phyloP scores from a whole-genome alignment of 2,888 invertebrate genomes.

The Melanargia galathea region DNA sequence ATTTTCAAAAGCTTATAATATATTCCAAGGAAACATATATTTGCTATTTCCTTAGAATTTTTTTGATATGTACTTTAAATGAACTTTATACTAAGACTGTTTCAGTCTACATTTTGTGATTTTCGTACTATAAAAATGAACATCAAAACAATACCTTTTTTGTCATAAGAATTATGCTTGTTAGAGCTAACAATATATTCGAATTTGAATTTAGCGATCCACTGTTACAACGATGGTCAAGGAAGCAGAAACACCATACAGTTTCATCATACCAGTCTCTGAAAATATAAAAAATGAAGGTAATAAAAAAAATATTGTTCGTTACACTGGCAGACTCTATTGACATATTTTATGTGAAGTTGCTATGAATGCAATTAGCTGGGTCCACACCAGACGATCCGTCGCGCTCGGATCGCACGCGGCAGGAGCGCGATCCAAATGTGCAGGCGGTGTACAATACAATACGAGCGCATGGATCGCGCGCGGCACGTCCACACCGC shows the following conservation, averaged over 20 bases:
- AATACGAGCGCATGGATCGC: too few relatives aligned
- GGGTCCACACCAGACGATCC: too few relatives aligned
- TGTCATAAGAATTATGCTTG: conserved; percentile 49
- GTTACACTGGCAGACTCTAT: too few relatives aligned
- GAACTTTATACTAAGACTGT: background rate
- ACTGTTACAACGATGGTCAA: conserved; percentile 93
- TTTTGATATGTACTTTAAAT: conserved; percentile 1
- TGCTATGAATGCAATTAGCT: too few relatives aligned
- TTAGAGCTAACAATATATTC: conserved; percentile 55
- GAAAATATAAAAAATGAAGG: conserved; percentile 52
- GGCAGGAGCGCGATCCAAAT: too few relatives aligned
- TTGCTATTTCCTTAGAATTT: background rate
- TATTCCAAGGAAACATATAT: too few relatives aligned
- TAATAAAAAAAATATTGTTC: background rate
- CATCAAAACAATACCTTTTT: conserved; percentile 54
- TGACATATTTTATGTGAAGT: too few relatives aligned
- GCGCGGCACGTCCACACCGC: too few relatives aligned
- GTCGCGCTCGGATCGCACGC: too few relatives aligned
- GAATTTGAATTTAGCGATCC: conserved; percentile 60
- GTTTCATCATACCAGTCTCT: conserved; percentile 91
- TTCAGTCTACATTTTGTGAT: background rate
- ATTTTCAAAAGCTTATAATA: too few relatives aligned
- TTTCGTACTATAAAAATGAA: background rate
- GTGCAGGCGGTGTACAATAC: too few relatives aligned
- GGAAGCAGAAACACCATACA: conserved; percentile 94